Percentiles rank a stretch among this genome's conserved stretches.
Conservation (phyloP, 2,888 invertebrate genomes). For the Drosophila mimica region DNA sequence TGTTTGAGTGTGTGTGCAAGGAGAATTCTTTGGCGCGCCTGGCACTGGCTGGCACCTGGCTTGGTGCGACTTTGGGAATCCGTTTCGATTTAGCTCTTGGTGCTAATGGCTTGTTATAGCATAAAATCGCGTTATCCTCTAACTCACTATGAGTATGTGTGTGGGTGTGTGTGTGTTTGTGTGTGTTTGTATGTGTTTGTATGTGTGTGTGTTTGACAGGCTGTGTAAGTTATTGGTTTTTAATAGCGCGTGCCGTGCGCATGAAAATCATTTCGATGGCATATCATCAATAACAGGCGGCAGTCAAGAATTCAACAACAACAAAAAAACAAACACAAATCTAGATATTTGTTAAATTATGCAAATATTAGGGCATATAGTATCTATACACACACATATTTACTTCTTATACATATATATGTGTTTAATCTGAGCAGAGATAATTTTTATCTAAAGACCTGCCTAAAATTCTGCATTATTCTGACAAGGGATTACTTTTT, state of each 20-base stretch:
- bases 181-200: conserved; percentile 3
- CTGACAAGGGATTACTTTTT: neutral
- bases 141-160: neutral
- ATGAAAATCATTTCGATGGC: conserved; percentile 42
- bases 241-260: conserved; percentile 67
- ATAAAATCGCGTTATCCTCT: conserved; percentile 60
- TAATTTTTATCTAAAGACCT: conserved; percentile 7
- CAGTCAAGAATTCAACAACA: conserved; percentile 5
- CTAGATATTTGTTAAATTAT: conserved; percentile 22
- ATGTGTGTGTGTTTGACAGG: conserved; percentile 54
- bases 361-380: neutral
- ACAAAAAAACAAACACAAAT: conserved; percentile 7
- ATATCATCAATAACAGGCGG: conserved; percentile 56
- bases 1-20: conserved; percentile 10
- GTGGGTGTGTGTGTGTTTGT: conserved; percentile 27
- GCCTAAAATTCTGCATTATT: neutral
- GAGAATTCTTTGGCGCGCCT: conserved; percentile 57
- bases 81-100: conserved; percentile 32
- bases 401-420: neutral
- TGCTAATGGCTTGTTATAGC: conserved; percentile 61
- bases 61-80: conserved; percentile 33
- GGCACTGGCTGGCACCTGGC: conserved; percentile 65
- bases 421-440: neutral
- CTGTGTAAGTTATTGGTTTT: conserved; percentile 66
- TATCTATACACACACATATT: neutral